Evolutionary conservation across 2,888 invertebrate species (phyloP).

Genomic region (Sarcophaga caerulescens): DNA sequence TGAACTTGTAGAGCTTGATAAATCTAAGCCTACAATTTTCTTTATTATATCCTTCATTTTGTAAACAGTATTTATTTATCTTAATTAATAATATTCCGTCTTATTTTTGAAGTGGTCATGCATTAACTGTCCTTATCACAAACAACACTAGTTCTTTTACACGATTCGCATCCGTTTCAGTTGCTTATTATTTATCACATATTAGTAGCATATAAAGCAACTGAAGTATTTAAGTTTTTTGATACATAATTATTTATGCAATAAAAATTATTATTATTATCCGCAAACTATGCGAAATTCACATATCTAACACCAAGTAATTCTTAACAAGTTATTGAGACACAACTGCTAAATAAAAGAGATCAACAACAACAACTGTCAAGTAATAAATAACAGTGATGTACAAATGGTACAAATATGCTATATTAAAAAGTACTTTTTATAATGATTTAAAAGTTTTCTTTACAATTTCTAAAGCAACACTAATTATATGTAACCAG

Average conservation of each 20-base stretch:
- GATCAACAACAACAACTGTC: neutral
- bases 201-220: neutral
- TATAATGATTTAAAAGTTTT: too few relatives aligned
- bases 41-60: constrained; percentile 11
- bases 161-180: neutral
- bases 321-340: neutral
- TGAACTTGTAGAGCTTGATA: neutral
- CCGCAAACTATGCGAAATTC: neutral
- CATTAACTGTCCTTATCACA: neutral
- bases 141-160: neutral
- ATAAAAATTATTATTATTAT: neutral
- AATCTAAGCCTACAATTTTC: neutral
- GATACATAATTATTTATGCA: too few relatives aligned
- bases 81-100: neutral
- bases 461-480: too few relatives aligned
- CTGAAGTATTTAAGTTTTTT: too few relatives aligned
- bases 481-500: too few relatives aligned
- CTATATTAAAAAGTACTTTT: too few relatives aligned
- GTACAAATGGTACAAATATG: neutral
- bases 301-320: neutral
- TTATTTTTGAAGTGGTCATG: neutral
- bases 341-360: too few relatives aligned
- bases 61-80: neutral
- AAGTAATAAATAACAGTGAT: neutral
- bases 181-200: neutral